Evolutionary conservation across 2,888 invertebrate genomes (phyloP), one percentile per base, ranked within the genome.

Genomic region (Lucinisca nassula): DNA sequence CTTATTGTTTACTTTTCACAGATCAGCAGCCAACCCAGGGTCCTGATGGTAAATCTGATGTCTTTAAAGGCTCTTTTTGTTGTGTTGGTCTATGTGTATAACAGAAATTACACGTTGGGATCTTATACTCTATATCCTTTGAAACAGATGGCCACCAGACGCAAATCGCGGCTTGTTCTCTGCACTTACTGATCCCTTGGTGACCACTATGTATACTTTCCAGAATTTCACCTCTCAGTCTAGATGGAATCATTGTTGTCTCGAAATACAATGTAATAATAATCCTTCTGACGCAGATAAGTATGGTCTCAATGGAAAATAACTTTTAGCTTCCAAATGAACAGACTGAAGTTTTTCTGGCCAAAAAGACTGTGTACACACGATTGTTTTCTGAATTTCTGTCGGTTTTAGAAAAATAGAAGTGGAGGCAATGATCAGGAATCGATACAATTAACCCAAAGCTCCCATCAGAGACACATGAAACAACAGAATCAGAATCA

Each of bases 111-210:
- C 92, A 92, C 0, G 14, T 40, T 14, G 21, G 14, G 0, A 91
- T 75, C 17, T 27, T 38, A 0, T 80, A 14, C 21, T 84, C 27
- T 12, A 91, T 84, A 17, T 87, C 83, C 3, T 21, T 58, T 12
- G 73, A 58, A 21, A 91, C 74, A 1, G 70, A 35, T 14, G 90
- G 90, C 90, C 91, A 92, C 84, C 84, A 92, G 12, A 91, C 87
- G 10, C 77, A 49, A 14, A 38, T n/a, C 6, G 72, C 51, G 14
- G 70, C 70, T 27, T 30, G 70, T 17, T 84, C 85, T 30, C 79
- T 79, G 73, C 86, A 87, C 61, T 92, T 90, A 17, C 55, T 85
- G n/a, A 89, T 67, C 3, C 91, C 90, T 58, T 80, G 74, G 58
- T 92, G 92, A 4, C 92, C 91, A 6, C 85, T 79, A 67, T 91